These are phyloP conservation scores for Ophiothrix spiculata DNA, from an alignment of 35 echinoderm and acorn worm species.

Conservation along the genomic window DNA sequence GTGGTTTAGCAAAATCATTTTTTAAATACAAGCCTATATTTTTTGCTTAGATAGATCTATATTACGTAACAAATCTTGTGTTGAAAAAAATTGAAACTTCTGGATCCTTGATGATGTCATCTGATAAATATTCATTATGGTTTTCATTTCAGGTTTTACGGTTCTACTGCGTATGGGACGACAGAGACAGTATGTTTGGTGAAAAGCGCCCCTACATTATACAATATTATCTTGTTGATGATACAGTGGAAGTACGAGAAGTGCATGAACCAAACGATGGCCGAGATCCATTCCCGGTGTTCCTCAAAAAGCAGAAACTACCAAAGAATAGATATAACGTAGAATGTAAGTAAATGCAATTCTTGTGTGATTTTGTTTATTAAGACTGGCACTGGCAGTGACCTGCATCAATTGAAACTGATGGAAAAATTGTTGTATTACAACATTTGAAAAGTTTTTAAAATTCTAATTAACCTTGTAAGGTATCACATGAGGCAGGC, in stretches of 20 bases:
- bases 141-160: conserved; percentile 66
- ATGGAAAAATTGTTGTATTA: too few species aligned
- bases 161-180: conserved; percentile 99
- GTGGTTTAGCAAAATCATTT: too few species aligned
- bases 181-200: conserved; percentile 94
- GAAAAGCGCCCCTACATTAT: conserved; percentile 89
- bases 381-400: background rate
- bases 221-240: conserved; percentile 97
- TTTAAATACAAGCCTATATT: too few species aligned
- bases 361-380: background rate
- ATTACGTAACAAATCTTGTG: too few species aligned
- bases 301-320: conserved; percentile 80
- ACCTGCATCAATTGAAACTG: background rate
- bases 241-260: conserved; percentile 90
- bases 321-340: conserved; percentile 92
- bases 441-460: too few species aligned
- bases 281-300: conserved; percentile 87
- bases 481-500: too few species aligned
- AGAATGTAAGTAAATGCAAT: conserved; percentile 74
- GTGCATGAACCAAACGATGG: conserved; percentile 94
- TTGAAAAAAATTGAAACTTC: too few species aligned
- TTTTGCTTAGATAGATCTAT: too few species aligned
- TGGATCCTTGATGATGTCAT: background rate
- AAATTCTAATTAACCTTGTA: too few species aligned
- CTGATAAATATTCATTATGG: background rate